Conservation (phyloP, 2,797 vertebrate genomes). For the Mus spretus region DNA sequence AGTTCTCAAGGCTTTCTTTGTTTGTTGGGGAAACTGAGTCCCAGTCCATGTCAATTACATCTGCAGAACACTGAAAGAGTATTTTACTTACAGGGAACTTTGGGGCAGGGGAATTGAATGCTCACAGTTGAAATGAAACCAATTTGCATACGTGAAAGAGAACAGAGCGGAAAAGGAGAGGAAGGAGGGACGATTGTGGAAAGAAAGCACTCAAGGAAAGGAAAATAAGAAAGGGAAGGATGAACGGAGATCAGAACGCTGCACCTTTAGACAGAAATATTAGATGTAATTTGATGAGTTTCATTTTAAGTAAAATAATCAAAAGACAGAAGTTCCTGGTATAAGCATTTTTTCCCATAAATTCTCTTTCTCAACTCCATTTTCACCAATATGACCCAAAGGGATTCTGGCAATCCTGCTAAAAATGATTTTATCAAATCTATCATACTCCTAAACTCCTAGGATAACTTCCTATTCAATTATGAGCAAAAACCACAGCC, state of each 20-base stretch:
- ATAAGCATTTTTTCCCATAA: not conserved
- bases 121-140: not conserved
- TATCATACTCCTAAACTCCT: not conserved
- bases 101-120: not conserved
- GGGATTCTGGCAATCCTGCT: not conserved
- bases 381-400: not conserved
- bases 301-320: not conserved
- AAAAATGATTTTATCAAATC: not conserved
- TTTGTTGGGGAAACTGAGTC: not conserved
- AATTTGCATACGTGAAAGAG: not conserved
- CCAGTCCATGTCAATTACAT: not conserved
- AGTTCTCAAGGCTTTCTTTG: not conserved
- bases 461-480: not conserved
- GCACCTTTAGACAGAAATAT: not conserved
- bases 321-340: not conserved
- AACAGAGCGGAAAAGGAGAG: not conserved
- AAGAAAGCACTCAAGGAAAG: accelerated
- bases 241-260: not conserved
- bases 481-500: not conserved
- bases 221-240: not conserved
- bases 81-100: not conserved
- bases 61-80: not conserved
- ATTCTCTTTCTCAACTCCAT: not conserved
- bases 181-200: not conserved
- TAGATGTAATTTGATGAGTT: not conserved